Conservation (phyloP, 2,888 invertebrate species). For the Neoascia interrupta region DNA sequence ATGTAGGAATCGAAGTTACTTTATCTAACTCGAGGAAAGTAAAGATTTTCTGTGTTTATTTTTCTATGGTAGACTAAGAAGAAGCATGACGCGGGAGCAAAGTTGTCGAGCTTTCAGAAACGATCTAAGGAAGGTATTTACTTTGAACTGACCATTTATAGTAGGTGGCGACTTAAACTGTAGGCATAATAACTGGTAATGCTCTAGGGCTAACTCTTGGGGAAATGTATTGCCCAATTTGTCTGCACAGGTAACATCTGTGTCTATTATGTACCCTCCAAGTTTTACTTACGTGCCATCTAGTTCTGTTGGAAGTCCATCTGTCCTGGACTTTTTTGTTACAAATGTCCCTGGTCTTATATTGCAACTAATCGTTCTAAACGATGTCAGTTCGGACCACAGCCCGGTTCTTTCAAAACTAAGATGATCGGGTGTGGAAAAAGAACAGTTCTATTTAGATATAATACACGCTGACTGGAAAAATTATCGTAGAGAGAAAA, state of each 20-base stretch:
- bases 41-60: conserved; percentile 3
- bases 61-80: neutral
- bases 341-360: no score
- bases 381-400: neutral
- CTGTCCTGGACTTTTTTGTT: conserved; percentile 8
- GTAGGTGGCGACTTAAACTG: no score
- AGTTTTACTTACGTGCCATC: neutral
- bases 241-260: neutral
- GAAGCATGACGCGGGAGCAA: no score
- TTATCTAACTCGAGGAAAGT: neutral
- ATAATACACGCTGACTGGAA: neutral
- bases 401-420: neutral
- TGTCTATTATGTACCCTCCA: neutral
- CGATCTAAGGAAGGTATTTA: no score
- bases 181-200: no score
- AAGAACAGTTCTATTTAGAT: neutral
- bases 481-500: no score
- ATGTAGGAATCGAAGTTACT: neutral
- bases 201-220: neutral
- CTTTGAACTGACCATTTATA: no score
- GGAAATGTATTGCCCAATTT: neutral
- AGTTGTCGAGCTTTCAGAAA: no score
- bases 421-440: neutral
- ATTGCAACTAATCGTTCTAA: no score
- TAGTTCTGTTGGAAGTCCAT: neutral